Base-by-base conservation (phyloP, 92 coral and sea anemone species). In the Palythoa heliodiscus region DNA sequence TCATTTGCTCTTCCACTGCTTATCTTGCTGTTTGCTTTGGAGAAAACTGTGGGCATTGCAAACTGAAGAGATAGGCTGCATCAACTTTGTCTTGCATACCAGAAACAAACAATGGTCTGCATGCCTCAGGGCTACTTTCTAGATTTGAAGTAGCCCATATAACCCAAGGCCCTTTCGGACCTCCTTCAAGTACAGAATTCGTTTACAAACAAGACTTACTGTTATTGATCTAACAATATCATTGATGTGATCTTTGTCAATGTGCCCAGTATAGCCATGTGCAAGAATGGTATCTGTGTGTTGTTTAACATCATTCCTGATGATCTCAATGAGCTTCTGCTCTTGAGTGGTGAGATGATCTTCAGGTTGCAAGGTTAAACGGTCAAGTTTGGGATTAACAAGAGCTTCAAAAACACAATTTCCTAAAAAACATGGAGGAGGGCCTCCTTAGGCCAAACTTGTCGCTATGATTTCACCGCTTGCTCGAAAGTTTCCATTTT, bases 361-460 rank as follows among this genome's bases (percentile, higher is more conserved):
- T n/a, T 69, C 66, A 39, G 86, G 47, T 19, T 70, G 74, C 12
- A 71, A 50, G 14, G 57, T 87, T 77, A 87, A n/a, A 87, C 70
- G 81, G 40, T 76, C 81, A 76, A 76, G 80, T 25, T 78, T 66
- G 77, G 53, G 57, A 1, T 66, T 68, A 64, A 91, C 90, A 71
- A 87, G 84, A 83, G 89, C 86, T 60, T 93, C 63, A 78, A 72
- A 93, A 12, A 87, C 91, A 84, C 89, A 78, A 52, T 87, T 82
- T 80, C 87, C 88, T 29, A 91, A 52, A 74, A 91, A 89, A 83
- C 87, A 72, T 35, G 94, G 94, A 24, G 90, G 76, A 58, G 93
- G 94, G 20, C 94, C 92, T 24, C 91, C 93, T 93, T 91, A 89
- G 43, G 87, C 89, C 19, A 93, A 70, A 71, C 87, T 82, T 52